phyloP scores from a whole-genome alignment of 2,797 vertebrate species.

The Coranthus polyacanthus region DNA sequence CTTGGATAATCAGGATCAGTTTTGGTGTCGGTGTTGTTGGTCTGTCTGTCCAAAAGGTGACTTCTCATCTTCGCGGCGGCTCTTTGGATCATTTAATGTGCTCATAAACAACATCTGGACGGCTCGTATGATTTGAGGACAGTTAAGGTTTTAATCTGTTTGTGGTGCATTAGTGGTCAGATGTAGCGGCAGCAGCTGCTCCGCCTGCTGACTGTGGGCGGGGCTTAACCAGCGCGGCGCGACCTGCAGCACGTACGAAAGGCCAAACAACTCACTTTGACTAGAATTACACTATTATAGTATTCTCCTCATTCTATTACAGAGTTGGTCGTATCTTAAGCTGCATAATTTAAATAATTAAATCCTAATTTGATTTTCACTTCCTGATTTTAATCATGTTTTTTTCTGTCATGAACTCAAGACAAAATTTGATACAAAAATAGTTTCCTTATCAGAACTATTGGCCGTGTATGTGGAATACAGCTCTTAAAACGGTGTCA shows the following conservation, averaged over 20 bases:
- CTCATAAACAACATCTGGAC: constrained; percentile 75
- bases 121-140: constrained; percentile 51
- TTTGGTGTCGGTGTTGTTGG: neutral
- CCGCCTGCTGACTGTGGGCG: constrained; percentile 33
- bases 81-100: constrained; percentile 29
- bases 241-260: neutral
- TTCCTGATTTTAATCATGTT: too few relatives aligned
- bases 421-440: too few relatives aligned
- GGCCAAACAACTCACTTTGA: too few relatives aligned
- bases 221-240: neutral
- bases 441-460: too few relatives aligned
- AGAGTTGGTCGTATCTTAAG: too few relatives aligned
- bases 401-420: too few relatives aligned
- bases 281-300: neutral
- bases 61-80: constrained; percentile 8
- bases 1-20: neutral
- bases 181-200: constrained; percentile 42
- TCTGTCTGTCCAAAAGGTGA: neutral
- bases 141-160: constrained; percentile 57
- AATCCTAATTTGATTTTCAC: too few relatives aligned
- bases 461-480: too few relatives aligned
- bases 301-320: too few relatives aligned
- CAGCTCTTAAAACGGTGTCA: too few relatives aligned
- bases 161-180: constrained; percentile 54
- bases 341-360: neutral